phyloP scores from a whole-genome alignment of 2,113 vertebrate genomes.

The Oncorhynchus gorbuscha region DNA sequence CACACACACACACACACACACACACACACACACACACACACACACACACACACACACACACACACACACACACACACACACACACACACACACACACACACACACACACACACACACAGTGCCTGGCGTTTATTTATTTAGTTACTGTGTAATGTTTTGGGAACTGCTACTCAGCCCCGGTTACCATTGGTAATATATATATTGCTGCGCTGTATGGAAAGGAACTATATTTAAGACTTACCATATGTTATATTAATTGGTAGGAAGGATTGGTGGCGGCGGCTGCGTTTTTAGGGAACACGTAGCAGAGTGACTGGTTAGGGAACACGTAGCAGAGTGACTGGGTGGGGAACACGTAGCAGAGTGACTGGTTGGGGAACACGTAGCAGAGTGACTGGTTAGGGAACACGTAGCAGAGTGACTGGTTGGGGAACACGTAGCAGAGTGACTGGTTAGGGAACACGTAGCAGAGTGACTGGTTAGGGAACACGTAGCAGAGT shows the following conservation, averaged over 20 bases:
- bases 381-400: too few relatives aligned
- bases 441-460: too few relatives aligned
- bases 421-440: too few relatives aligned
- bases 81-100: not conserved
- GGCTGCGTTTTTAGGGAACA: slow-evolving; percentile 24
- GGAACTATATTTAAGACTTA: slow-evolving; percentile 61
- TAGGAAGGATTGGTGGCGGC: slow-evolving; percentile 47
- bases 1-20: too few relatives aligned
- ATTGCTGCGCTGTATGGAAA: slow-evolving; percentile 59
- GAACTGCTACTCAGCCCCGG: slow-evolving; percentile 53
- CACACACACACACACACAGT: not conserved
- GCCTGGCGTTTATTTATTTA: not conserved
- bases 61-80: not conserved
- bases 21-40: not conserved
- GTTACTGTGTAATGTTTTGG: slow-evolving; percentile 59
- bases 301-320: too few relatives aligned
- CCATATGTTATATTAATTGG: slow-evolving; percentile 67
- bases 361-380: too few relatives aligned
- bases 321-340: too few relatives aligned
- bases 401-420: too few relatives aligned
- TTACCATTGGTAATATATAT: slow-evolving; percentile 73
- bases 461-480: too few relatives aligned
- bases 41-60: not conserved
- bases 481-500: too few relatives aligned
- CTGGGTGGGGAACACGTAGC: too few relatives aligned